These are phyloP conservation scores for Drosophila nigromelanica DNA, from an alignment of 1,140 invertebrate species.

Conservation along the genomic window DNA sequence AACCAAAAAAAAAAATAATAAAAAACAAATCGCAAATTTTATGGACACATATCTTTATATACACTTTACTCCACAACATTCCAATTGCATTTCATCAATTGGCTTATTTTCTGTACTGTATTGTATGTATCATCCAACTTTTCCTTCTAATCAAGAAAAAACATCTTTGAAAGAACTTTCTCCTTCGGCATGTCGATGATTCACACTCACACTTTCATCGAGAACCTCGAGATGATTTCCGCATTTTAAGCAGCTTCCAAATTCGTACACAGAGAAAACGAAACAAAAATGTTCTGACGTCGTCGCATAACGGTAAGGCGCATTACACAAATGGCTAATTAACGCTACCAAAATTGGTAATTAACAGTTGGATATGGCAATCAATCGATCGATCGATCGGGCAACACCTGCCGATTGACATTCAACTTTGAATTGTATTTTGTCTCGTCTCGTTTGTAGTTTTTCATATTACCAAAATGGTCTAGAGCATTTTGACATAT, in stretches of 20 bases:
- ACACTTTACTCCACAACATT: neutral
- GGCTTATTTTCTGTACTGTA: neutral
- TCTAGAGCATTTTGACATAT: slow-evolving; percentile 33
- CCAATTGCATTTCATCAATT: neutral
- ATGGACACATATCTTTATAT: too few relatives aligned
- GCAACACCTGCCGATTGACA: slow-evolving; percentile 62
- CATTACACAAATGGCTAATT: slow-evolving; percentile 67
- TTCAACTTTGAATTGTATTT: slow-evolving; percentile 30
- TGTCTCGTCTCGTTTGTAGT: slow-evolving; percentile 20
- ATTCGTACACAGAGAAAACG: slow-evolving; percentile 3
- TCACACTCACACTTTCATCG: slow-evolving; percentile 32
- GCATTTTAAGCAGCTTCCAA: slow-evolving; percentile 36
- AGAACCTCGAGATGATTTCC: slow-evolving; percentile 42
- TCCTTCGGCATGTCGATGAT: slow-evolving; percentile 15
- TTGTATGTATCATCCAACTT: neutral
- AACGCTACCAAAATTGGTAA: slow-evolving; percentile 70
- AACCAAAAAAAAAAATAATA: neutral
- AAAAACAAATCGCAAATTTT: neutral
- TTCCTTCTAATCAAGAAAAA: neutral
- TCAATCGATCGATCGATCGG: slow-evolving; percentile 7
- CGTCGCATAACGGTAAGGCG: slow-evolving; percentile 33
- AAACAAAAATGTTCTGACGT: neutral
- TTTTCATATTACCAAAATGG: slow-evolving; percentile 55
- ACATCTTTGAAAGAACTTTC: slow-evolving; percentile 48
- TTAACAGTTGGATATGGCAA: slow-evolving; percentile 50